phyloP scores from a whole-genome alignment of 2,888 invertebrate genomes.

The Hydrotaea cyrtoneurina region DNA sequence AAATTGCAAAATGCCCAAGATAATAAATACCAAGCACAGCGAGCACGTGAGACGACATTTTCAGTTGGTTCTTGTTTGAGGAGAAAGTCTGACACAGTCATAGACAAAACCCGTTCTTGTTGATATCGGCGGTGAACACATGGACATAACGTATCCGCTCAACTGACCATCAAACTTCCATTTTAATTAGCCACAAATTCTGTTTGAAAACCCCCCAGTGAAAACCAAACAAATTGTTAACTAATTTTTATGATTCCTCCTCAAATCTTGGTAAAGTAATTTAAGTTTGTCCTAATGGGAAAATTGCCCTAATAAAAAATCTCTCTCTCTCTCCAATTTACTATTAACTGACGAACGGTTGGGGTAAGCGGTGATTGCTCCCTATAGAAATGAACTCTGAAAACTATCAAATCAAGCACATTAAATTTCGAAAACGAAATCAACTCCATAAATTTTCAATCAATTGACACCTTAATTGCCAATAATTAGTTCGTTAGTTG shows the following conservation, averaged over 20 bases:
- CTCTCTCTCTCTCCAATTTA: not conserved
- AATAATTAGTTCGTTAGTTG: constrained; percentile 61
- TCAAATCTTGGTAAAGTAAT: constrained; percentile 23
- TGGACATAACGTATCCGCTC: not conserved
- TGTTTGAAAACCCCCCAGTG: too few relatives aligned
- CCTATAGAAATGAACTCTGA: not conserved
- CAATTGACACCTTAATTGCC: constrained; percentile 67
- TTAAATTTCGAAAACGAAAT: constrained; percentile 48
- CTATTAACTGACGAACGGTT: constrained; percentile 10
- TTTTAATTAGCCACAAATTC: not conserved
- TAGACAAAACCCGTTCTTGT: too few relatives aligned
- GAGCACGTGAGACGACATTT: too few relatives aligned
- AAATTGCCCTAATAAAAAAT: constrained; percentile 31
- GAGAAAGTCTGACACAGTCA: too few relatives aligned
- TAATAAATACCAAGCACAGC: too few relatives aligned
- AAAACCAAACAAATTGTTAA: not conserved
- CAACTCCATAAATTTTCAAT: constrained; percentile 66
- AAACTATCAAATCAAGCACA: constrained; percentile 5
- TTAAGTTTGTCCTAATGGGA: constrained; percentile 3
- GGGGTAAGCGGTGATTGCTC: not conserved
- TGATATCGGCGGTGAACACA: too few relatives aligned
- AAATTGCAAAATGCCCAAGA: too few relatives aligned
- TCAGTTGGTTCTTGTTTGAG: too few relatives aligned
- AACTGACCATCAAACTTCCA: not conserved
- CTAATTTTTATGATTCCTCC: constrained; percentile 18